Evolutionary conservation across 37 sponge, comb jelly and placozoan genomes (phyloP), one percentile per base, ranked within the genome.

Genomic region (Aplysina aerophoba): DNA sequence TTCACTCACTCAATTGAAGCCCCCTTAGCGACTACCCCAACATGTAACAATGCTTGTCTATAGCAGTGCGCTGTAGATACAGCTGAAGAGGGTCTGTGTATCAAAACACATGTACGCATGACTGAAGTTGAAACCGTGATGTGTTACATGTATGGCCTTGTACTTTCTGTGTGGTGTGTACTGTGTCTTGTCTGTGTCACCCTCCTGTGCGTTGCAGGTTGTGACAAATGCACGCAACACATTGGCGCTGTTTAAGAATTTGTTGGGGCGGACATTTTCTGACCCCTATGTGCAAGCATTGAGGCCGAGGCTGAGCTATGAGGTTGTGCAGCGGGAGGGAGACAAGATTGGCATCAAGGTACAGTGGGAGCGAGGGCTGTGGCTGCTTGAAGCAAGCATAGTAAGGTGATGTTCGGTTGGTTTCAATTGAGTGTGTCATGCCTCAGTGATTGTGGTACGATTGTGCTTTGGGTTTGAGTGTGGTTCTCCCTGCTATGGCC

Each of bases 141-240:
- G 63, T 62, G 5, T 62, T 14, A 62, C n/a, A 8, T 5, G 63
- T 57, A 22, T 62, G 4, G 4, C 11, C n/a, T 62, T 22, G 63
- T 25, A 62, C n/a, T 62, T 27, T 27, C 25, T 62, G 63, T 62
- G 27, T 62, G 63, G n/a, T 22, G 17, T 57, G 59, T 57, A 57
- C 15, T 67, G 71, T 67, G 31, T 14, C 14, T 20, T 67, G 14
- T 11, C 28, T 79, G 34, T 4, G 27, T 79, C 5, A 11, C 8
- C 12, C 54, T 54, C 27, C 6, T 53, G 24, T 12, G 14, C 28
- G 15, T 75, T n/a, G 63, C 56, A 84, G 89, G 36, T 74, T 27
- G 79, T 97, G 24, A 87, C 83, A 19, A 97, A 99, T 82, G 75
- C 82, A 50, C 95, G 95, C 83, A 97, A 95, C 64, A 99, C 97